These are phyloP conservation scores for Ditylenchus weischeri DNA, from an alignment of 2,888 invertebrate genomes.

Conservation along the genomic window DNA sequence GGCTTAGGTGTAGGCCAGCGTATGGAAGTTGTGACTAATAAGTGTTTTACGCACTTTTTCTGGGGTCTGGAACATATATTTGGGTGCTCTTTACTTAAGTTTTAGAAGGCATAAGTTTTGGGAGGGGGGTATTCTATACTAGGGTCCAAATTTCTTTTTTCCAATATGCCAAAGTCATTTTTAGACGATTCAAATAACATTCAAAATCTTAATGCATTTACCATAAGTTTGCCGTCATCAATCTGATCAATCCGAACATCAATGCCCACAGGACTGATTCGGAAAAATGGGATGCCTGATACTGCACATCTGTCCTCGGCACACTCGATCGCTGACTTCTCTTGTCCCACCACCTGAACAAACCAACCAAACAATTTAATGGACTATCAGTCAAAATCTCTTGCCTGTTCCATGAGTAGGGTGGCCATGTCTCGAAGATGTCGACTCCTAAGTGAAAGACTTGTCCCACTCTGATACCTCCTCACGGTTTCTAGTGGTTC, in stretches of 20 bases:
- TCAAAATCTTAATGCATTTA: too few species aligned
- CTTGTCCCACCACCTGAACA: conserved; percentile 51
- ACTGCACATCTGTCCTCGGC: conserved; percentile 49
- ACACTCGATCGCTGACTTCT: conserved; percentile 49
- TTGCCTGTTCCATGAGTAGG: conserved; percentile 49
- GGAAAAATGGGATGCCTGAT: conserved; percentile 50
- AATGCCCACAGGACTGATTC: conserved; percentile 47
- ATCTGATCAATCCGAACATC: conserved; percentile 53
- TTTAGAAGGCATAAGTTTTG: too few species aligned
- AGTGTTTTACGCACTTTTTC: too few species aligned
- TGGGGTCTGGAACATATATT: too few species aligned
- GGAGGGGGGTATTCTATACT: too few species aligned
- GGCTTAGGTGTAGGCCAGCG: too few species aligned
- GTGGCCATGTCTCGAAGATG: conserved; percentile 46
- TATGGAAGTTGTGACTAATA: too few species aligned
- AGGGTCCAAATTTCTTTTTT: too few species aligned
- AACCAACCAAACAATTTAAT: neutral
- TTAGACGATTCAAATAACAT: too few species aligned
- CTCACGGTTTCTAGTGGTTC: conserved; percentile 41
- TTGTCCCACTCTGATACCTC: conserved; percentile 42
- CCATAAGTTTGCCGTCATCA: conserved; percentile 50
- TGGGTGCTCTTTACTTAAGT: too few species aligned
- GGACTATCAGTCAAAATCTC: neutral
- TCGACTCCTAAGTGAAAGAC: conserved; percentile 39
- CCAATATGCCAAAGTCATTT: too few species aligned